Conservation (phyloP, 1,140 invertebrate species). For the Bacillus rossius region DNA sequence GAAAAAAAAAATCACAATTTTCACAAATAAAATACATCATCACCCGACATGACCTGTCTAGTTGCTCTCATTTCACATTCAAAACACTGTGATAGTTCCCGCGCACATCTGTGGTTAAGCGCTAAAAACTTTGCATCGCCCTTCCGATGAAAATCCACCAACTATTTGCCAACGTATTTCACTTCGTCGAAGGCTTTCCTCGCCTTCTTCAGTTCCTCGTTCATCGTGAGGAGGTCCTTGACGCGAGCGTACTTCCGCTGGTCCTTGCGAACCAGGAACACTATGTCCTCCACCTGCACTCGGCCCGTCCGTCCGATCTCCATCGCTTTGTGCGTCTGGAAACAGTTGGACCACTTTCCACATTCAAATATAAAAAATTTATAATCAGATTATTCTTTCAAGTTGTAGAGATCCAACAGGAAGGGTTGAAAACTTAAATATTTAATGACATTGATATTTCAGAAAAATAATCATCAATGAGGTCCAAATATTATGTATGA, state of each 20-base stretch:
- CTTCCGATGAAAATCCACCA: too few species aligned
- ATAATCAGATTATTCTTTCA: not conserved
- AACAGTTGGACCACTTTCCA: slow-evolving; percentile 14
- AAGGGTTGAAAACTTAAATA: not conserved
- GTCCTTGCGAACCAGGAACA: slow-evolving; percentile 98
- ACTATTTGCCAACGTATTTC: slow-evolving; percentile 68
- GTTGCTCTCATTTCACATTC: too few species aligned
- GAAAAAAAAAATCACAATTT: too few species aligned
- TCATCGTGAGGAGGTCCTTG: slow-evolving; percentile 96
- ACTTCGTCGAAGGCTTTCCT: slow-evolving; percentile 99
- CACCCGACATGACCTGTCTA: too few species aligned
- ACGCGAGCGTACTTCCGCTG: slow-evolving; percentile 95
- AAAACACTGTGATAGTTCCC: too few species aligned
- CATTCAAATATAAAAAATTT: not conserved
- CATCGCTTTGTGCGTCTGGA: slow-evolving; percentile 83
- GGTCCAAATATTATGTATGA: too few species aligned
- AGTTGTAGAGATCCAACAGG: not conserved
- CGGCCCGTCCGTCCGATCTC: slow-evolving; percentile 91
- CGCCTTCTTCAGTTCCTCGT: slow-evolving; percentile 98
- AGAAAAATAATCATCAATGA: not conserved
- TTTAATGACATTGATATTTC: not conserved
- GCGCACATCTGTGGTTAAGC: too few species aligned
- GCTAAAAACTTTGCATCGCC: too few species aligned
- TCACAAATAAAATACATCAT: too few species aligned
- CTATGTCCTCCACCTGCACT: slow-evolving; percentile 97